Percentiles rank a stretch among this genome's conserved stretches.
phyloP scores from a whole-genome alignment of 1,140 invertebrate species.

The Bombyx mori region ASM3026992v2 NC_085129.1:15835001-15835500 shows the following conservation, averaged over 20 bases:
- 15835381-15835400: slow-evolving; percentile 89
- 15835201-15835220: slow-evolving; percentile 22
- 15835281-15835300: slow-evolving; percentile 74
- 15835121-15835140: slow-evolving; percentile 71
- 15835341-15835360: slow-evolving; percentile 75
- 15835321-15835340: slow-evolving; percentile 71
- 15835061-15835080: no score
- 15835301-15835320: slow-evolving; percentile 81
- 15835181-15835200: slow-evolving; percentile 12
- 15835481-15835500: slow-evolving; percentile 14
- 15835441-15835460: slow-evolving; percentile 77
- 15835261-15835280: slow-evolving; percentile 21
- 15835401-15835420: slow-evolving; percentile 80
- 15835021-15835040: no score
- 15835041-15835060: no score
- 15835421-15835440: slow-evolving; percentile 75
- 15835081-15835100: slow-evolving; percentile 67
- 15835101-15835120: slow-evolving; percentile 80
- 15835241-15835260: slow-evolving; percentile 21
- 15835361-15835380: slow-evolving; percentile 86
- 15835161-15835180: slow-evolving; percentile 11
- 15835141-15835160: slow-evolving; percentile 21
- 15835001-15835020: no score
- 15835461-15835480: slow-evolving; percentile 7
- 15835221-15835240: slow-evolving; percentile 21